Evolutionary conservation across 2,797 vertebrate species (phyloP).

Genomic region (Crypturellus tataupa): DNA sequence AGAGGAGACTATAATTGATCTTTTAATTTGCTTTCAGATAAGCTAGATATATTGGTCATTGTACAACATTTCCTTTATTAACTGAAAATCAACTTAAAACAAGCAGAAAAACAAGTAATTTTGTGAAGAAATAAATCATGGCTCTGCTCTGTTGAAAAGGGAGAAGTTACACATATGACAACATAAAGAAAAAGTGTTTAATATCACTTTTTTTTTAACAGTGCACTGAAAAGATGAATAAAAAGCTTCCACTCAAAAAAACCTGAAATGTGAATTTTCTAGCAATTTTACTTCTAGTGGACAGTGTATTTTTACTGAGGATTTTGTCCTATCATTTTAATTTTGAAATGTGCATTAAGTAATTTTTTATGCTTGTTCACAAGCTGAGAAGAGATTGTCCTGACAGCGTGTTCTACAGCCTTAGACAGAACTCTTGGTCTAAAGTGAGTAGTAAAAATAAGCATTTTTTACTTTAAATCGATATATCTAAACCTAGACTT

Average conservation of each 20-base stretch:
- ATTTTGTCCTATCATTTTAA: background rate
- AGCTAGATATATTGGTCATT: background rate
- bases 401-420: background rate
- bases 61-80: background rate
- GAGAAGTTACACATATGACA: background rate
- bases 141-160: background rate
- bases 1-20: background rate
- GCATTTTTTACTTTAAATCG: background rate
- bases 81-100: background rate
- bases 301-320: background rate
- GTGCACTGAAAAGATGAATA: background rate
- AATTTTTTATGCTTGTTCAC: background rate
- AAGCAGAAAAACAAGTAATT: background rate
- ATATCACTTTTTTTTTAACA: background rate
- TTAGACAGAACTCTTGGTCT: background rate
- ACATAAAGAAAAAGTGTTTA: background rate
- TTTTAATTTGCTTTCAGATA: background rate
- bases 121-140: background rate
- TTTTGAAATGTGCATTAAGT: background rate
- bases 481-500: background rate
- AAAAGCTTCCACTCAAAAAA: background rate
- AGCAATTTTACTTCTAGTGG: background rate
- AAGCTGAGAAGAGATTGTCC: background rate
- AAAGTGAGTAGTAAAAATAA: background rate
- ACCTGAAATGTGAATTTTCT: background rate